phyloP scores from a whole-genome alignment of 2,888 invertebrate genomes.

The Colletes collaris region DNA sequence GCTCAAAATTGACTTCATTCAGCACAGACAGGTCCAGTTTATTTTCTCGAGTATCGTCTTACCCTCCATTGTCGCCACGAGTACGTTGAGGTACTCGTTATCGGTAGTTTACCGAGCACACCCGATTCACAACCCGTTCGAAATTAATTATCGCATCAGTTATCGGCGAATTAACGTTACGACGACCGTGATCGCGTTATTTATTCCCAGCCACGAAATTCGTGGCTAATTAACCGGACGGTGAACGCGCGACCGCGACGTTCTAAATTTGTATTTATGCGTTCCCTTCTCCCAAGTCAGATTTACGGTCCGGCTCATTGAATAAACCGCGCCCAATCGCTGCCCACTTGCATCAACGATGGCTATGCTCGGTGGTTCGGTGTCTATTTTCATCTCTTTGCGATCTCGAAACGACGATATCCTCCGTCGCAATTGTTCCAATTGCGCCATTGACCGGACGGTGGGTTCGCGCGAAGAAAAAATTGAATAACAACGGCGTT shows the following conservation, averaged over 20 bases:
- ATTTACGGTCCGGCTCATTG: conserved; percentile 43
- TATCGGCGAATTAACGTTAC: not conserved
- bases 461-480: too few species aligned
- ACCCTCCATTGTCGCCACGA: not conserved
- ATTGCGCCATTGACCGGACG: not conserved
- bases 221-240: conserved; percentile 15
- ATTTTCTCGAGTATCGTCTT: not conserved
- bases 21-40: not conserved
- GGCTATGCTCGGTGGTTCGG: not conserved
- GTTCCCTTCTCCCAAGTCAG: conserved; percentile 24
- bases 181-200: conserved; percentile 2
- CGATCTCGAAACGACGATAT: conserved; percentile 8
- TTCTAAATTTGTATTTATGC: conserved; percentile 28
- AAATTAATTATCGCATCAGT: conserved; percentile 32
- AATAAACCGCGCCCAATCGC: conserved; percentile 51
- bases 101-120: not conserved
- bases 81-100: not conserved
- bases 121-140: not conserved
- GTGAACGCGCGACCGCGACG: not conserved
- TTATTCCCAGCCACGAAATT: not conserved
- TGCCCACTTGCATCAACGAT: conserved; percentile 19
- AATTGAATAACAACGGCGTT: too few species aligned
- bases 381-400: conserved; percentile 33
- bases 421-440: conserved; percentile 26
- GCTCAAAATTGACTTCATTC: too few species aligned